Evolutionary conservation across 2,113 vertebrate genomes (phyloP), one percentile per base, ranked within the genome.

Genomic region (Noctilio leporinus): DNA sequence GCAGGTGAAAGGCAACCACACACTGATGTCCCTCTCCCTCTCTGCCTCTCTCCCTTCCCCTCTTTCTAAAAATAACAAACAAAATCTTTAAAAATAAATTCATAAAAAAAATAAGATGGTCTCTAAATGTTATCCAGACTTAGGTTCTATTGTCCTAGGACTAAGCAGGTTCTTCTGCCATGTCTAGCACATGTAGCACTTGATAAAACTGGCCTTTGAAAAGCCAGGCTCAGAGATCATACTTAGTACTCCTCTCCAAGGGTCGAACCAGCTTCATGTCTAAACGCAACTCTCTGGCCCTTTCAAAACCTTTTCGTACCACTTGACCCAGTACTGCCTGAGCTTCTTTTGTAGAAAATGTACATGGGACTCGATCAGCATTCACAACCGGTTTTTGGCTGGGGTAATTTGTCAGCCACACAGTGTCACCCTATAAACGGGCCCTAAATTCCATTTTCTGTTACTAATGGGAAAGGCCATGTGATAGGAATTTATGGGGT

Each of bases 341-440:
- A 62, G 20, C 16, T 40, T 20, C 33, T 65, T 40, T 45, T 38
- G 12, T 4, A 77, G 33, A 83, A 84, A 85, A 83, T 28, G 49
- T 51, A 64, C 24, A 20, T 30, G n/a, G 40, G 26, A 30, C 24
- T 73, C 88, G 2, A 14, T 81, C 65, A 80, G 76, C 78, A 43
- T 64, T 77, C 94, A n/a, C 70, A 28, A 62, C 24, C n/a, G 35
- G 38, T 28, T 94, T 35, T 97, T 93, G 96, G 97, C 93, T 85
- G 95, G 96, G 97, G 98, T 97, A 98, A 98, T 98, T 98, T 97
- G 97, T 96, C 86, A 94, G 59, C 95, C 91, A 97, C 81, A 91
- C 53, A 96, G 55, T 0, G 0, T 94, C 93, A 97, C 93, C 93
- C 96, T 80, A 88, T 97, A 98, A 98, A 97, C 40, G 92, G 67